These are phyloP conservation scores for Dysdera silvatica DNA, from an alignment of 1,140 invertebrate species.

Conservation along the genomic window DNA sequence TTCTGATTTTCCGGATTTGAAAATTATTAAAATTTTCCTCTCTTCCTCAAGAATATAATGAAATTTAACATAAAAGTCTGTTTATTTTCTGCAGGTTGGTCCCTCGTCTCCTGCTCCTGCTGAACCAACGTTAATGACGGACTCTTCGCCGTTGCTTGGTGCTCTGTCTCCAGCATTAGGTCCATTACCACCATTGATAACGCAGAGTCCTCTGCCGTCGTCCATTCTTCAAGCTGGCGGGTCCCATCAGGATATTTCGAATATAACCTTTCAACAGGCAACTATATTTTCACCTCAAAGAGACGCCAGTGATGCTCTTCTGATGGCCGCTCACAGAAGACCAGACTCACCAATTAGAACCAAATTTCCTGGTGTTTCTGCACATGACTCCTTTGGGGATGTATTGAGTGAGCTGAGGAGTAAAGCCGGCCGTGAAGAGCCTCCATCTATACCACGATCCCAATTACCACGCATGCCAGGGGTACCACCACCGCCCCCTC, in stretches of 20 bases:
- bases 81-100: slow-evolving; percentile 2
- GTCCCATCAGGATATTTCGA: slow-evolving; percentile 4
- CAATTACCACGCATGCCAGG: slow-evolving; percentile 32
- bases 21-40: too few relatives aligned
- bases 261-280: slow-evolving; percentile 16
- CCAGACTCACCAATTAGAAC: neutral
- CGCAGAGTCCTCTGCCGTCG: neutral
- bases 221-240: slow-evolving; percentile 9
- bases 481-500: slow-evolving; percentile 33
- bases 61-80: neutral
- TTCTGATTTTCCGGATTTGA: too few relatives aligned
- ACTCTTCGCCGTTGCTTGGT: slow-evolving; percentile 33
- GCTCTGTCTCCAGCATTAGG: slow-evolving; percentile 39
- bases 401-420: slow-evolving; percentile 49
- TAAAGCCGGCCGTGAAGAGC: slow-evolving; percentile 37
- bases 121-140: slow-evolving; percentile 17
- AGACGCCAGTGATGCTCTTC: neutral
- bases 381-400: slow-evolving; percentile 26
- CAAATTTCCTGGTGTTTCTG: neutral
- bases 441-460: slow-evolving; percentile 53
- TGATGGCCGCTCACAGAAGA: neutral
- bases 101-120: slow-evolving; percentile 33
- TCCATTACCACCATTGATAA: slow-evolving; percentile 26
- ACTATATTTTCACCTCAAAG: slow-evolving; percentile 10
- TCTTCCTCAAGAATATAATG: neutral